Evolutionary conservation across 2,888 invertebrate species (phyloP).

Genomic region (Macropis europaea): DNA sequence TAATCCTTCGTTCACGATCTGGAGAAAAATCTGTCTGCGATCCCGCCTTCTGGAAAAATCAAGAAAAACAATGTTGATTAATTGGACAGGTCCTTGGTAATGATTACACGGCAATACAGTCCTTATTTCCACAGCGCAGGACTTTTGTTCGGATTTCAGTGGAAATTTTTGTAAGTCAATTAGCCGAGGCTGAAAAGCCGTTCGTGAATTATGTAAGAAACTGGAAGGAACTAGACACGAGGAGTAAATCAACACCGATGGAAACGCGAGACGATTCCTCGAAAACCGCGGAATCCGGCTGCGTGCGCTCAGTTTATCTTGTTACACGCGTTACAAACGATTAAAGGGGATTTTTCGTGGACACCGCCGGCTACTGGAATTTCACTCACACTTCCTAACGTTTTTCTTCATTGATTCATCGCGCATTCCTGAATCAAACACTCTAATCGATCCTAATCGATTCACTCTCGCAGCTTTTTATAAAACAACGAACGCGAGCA

Average conservation of each 20-base stretch:
- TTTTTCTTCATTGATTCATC: too few species aligned
- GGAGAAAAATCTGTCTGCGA: slow-evolving; percentile 29
- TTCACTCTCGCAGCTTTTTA: too few species aligned
- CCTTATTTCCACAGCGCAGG: too few species aligned
- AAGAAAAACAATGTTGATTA: neutral
- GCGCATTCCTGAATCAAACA: too few species aligned
- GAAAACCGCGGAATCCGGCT: slow-evolving; percentile 33
- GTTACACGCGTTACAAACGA: slow-evolving; percentile 16
- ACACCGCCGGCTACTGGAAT: too few species aligned
- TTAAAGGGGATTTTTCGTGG: neutral
- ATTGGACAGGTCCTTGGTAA: neutral
- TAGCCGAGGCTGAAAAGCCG: slow-evolving; percentile 21
- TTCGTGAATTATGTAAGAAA: slow-evolving; percentile 25
- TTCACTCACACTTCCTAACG: too few species aligned
- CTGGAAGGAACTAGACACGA: slow-evolving; percentile 6
- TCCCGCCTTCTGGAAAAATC: slow-evolving; percentile 59
- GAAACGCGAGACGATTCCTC: slow-evolving; percentile 44
- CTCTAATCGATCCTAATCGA: too few species aligned
- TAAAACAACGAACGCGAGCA: too few species aligned
- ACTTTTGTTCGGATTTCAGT: too few species aligned
- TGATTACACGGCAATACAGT: too few species aligned
- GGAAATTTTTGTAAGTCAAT: too few species aligned
- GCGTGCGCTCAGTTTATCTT: slow-evolving; percentile 15
- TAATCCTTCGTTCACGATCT: slow-evolving; percentile 35
- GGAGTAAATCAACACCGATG: slow-evolving; percentile 41